Conservation (phyloP, 2,888 invertebrate genomes). For the Biston stratarius region DNA sequence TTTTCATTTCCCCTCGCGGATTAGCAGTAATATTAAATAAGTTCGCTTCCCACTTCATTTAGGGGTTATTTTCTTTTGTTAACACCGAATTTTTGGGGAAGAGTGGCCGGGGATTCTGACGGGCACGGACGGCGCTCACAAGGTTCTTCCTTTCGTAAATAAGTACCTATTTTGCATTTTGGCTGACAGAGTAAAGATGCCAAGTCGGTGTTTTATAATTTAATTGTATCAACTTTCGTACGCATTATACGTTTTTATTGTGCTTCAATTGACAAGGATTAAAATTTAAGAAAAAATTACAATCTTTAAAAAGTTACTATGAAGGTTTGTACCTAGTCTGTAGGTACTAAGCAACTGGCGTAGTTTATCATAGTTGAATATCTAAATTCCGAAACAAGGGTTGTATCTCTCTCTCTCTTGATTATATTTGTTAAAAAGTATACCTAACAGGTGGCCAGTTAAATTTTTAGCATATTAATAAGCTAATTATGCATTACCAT, state of each 20-base stretch:
- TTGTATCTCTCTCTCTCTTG: too few species aligned
- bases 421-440: too few species aligned
- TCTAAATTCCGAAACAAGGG: too few species aligned
- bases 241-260: neutral
- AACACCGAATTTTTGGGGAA: constrained; percentile 19
- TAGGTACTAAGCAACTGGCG: too few species aligned
- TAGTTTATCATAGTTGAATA: too few species aligned
- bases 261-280: too few species aligned
- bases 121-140: constrained; percentile 3
- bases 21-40: constrained; percentile 39
- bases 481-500: too few species aligned
- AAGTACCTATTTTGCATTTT: constrained; percentile 12
- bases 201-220: neutral
- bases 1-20: constrained; percentile 49
- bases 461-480: too few species aligned
- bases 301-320: too few species aligned
- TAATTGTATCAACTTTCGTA: neutral
- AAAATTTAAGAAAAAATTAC: too few species aligned
- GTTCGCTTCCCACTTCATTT: constrained; percentile 46
- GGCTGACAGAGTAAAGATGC: neutral
- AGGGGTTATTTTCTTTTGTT: constrained; percentile 41
- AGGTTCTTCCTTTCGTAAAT: constrained; percentile 5
- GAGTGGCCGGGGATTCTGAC: constrained; percentile 14
- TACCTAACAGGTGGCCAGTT: too few species aligned
- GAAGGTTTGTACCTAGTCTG: too few species aligned